Evolutionary conservation across 2,888 invertebrate genomes (phyloP).

Genomic region (Conus canariensis): DNA sequence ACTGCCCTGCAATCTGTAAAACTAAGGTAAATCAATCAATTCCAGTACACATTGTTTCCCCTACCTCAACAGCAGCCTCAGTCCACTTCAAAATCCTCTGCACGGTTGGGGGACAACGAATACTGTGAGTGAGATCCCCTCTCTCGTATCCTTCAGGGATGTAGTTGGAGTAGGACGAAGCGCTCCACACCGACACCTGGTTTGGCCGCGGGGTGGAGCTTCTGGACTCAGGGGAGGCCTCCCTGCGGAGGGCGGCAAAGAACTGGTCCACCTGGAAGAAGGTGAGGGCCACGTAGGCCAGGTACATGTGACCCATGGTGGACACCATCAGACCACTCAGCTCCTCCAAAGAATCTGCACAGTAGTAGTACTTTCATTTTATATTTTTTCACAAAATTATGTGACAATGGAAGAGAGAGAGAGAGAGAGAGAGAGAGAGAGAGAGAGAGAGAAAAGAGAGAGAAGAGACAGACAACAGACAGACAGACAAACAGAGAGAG

Average conservation of each 20-base stretch:
- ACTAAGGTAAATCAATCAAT: too few relatives aligned
- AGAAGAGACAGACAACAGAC: not conserved
- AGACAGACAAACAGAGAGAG: not conserved
- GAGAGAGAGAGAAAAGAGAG: not conserved
- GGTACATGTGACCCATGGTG: slow-evolving; percentile 26
- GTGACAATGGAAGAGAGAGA: too few relatives aligned
- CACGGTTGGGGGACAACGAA: slow-evolving; percentile 24
- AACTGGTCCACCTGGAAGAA: slow-evolving; percentile 25
- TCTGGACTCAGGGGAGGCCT: not conserved
- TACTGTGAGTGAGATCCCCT: not conserved
- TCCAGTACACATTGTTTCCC: not conserved
- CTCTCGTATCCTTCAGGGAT: not conserved
- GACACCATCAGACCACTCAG: slow-evolving; percentile 19
- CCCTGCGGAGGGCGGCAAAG: not conserved
- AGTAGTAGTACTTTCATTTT: too few relatives aligned
- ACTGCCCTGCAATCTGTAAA: too few relatives aligned
- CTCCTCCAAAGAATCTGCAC: not conserved
- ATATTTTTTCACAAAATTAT: too few relatives aligned
- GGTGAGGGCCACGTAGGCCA: slow-evolving; percentile 6
- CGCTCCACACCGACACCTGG: slow-evolving; percentile 17
- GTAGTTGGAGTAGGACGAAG: not conserved
- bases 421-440: not conserved
- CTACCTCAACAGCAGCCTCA: not conserved
- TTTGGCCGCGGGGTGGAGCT: not conserved
- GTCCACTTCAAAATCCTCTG: slow-evolving; percentile 28